These are phyloP conservation scores for Patella ulyssiponensis DNA, from an alignment of 2,888 invertebrate genomes.

Conservation along the genomic window DNA sequence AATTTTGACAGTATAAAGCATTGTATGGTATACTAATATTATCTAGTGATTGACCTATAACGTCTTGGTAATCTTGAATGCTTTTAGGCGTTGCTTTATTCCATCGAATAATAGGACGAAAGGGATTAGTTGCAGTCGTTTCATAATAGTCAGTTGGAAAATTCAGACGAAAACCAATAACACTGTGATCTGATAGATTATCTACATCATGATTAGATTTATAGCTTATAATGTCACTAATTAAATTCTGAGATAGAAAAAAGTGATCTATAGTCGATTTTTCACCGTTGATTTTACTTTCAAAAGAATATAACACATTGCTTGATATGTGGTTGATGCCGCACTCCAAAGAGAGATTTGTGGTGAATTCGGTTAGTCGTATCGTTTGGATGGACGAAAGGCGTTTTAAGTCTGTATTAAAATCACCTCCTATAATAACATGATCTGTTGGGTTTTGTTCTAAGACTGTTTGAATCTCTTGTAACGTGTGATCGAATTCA, in stretches of 20 bases:
- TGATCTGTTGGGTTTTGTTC: background rate
- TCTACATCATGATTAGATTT: background rate
- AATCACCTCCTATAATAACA: background rate
- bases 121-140: background rate
- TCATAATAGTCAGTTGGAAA: background rate
- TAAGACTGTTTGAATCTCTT: background rate
- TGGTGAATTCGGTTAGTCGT: background rate
- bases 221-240: background rate
- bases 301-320: background rate
- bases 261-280: constrained; percentile 1
- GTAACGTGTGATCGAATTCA: background rate
- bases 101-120: background rate
- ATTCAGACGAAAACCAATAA: background rate
- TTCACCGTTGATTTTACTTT: background rate
- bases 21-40: background rate
- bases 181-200: constrained; percentile 2
- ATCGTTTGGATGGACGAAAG: background rate
- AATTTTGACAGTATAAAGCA: background rate
- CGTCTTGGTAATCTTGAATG: background rate
- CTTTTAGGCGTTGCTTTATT: background rate
- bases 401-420: background rate
- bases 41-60: background rate
- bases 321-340: background rate
- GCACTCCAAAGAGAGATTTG: background rate
- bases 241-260: background rate